Percentiles rank a stretch among this genome's conserved stretches.
Evolutionary conservation across 1,140 invertebrate genomes (phyloP).

Genomic region (Cherax destructor): DNA sequence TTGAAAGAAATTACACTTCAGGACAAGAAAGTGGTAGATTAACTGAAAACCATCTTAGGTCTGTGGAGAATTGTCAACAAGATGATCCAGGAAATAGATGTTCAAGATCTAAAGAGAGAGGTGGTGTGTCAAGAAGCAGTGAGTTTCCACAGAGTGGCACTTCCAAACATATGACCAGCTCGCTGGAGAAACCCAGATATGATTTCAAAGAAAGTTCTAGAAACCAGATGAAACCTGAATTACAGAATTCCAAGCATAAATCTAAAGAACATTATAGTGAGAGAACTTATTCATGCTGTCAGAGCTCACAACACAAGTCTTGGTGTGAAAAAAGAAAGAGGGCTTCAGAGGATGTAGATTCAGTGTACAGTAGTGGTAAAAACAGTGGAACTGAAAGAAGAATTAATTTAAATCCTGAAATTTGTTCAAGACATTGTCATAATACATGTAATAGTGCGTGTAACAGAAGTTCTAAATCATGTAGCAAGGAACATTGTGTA

Average conservation of each 20-base stretch:
- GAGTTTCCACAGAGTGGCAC: conserved; percentile 17
- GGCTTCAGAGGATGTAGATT: neutral
- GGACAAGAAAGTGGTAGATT: neutral
- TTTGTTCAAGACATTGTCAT: neutral
- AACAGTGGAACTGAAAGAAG: neutral
- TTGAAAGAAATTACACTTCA: neutral
- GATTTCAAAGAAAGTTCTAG: neutral
- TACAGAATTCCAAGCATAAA: conserved; percentile 11
- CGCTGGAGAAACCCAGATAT: neutral
- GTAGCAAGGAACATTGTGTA: neutral
- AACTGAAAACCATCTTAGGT: neutral
- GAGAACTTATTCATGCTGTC: conserved; percentile 56
- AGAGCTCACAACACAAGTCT: conserved; percentile 58
- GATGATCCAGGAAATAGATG: neutral
- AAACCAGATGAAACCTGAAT: neutral
- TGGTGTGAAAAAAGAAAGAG: conserved; percentile 26
- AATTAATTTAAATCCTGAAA: neutral
- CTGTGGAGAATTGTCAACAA: neutral
- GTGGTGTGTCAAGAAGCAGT: neutral
- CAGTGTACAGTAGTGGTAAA: neutral
- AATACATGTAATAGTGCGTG: neutral
- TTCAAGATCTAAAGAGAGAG: neutral
- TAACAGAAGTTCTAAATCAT: neutral
- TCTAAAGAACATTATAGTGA: conserved; percentile 29
- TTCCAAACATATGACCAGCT: neutral